phyloP scores from a whole-genome alignment of 1,140 invertebrate genomes.

The Vanessa tameamea region DNA sequence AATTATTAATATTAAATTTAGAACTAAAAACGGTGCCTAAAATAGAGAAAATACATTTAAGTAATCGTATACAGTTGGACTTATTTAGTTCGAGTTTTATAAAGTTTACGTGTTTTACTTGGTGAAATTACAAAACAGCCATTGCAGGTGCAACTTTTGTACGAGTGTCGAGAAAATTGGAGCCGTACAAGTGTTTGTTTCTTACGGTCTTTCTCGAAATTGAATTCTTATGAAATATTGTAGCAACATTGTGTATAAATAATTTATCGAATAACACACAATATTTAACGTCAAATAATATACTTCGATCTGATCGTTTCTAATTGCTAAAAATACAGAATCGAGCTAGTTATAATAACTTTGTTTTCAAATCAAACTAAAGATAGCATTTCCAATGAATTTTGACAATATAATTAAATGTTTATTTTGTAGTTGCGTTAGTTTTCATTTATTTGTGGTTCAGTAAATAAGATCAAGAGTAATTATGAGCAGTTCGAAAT shows the following conservation, averaged over 20 bases:
- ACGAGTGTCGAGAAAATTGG: conserved; percentile 32
- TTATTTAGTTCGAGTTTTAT: conserved; percentile 7
- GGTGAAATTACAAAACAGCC: conserved; percentile 38
- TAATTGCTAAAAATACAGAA: too few species aligned
- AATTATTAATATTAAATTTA: neutral
- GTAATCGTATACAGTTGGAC: neutral
- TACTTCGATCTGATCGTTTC: too few species aligned
- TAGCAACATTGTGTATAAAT: conserved; percentile 13
- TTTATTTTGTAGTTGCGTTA: too few species aligned
- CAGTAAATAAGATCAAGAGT: too few species aligned
- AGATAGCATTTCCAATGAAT: too few species aligned
- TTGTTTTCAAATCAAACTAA: too few species aligned
- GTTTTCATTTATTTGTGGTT: too few species aligned
- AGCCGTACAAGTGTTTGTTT: conserved; percentile 34
- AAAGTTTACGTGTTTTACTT: conserved; percentile 32
- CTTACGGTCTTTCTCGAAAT: conserved; percentile 23
- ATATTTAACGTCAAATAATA: neutral
- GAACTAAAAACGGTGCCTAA: neutral
- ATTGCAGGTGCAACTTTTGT: conserved; percentile 36
- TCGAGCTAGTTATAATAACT: too few species aligned
- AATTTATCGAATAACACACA: neutral
- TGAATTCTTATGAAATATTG: conserved; percentile 27
- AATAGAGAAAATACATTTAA: neutral
- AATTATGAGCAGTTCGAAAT: neutral
- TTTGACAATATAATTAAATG: too few species aligned